Evolutionary conservation across 1,140 invertebrate species (phyloP), one percentile per base, ranked within the genome.

Genomic region (Fopius arisanus): DNA sequence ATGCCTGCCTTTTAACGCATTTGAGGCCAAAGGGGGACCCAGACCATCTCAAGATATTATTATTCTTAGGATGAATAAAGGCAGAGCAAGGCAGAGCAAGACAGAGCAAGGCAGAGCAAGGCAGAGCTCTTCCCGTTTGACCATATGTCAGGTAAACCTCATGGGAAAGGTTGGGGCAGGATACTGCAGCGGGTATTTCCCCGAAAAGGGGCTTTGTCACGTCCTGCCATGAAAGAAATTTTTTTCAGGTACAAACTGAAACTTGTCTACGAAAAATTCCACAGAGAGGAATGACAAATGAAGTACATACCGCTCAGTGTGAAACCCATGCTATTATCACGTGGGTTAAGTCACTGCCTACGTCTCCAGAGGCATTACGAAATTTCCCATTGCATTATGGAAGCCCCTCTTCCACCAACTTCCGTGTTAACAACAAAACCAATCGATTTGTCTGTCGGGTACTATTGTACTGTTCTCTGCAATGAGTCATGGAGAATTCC

Each of bases 341-440:
- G 54, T 59, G 54, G 23, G 54, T 37, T 37, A 37, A 37, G 33
- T 12, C 54, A 59, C 21, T 28, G 23, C 54, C 54, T 7, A 59
- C 19, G 54, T 59, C 16, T 48, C 23, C 2, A 48, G 7, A 37
- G 43, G 54, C 54, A 59, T 59, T 59, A 59, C 54, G 23, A 59
- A 59, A 59, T 59, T 26, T 28, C 54, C 23, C 54, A 28, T 28
- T 59, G 54, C 54, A 59, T 23, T 59, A 59, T 59, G 21, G 54
- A 59, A 59, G 23, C 54, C 54, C 21, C 23, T 14, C 14, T 16
- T 12, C 14, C 6, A 21, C 14, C 23, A 26, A 59, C 54, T 59
- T 59, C 54, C 54, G 54, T 26, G 54, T 59, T 59, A 59, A 59
- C 54, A 59, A 59, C 21, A 59, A 59, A 59, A 59, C 19, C 21